Percentiles rank a stretch among this genome's conserved stretches.
Evolutionary conservation across 2,113 vertebrate species (phyloP).

Genomic region (Fregetta grallaria): DNA sequence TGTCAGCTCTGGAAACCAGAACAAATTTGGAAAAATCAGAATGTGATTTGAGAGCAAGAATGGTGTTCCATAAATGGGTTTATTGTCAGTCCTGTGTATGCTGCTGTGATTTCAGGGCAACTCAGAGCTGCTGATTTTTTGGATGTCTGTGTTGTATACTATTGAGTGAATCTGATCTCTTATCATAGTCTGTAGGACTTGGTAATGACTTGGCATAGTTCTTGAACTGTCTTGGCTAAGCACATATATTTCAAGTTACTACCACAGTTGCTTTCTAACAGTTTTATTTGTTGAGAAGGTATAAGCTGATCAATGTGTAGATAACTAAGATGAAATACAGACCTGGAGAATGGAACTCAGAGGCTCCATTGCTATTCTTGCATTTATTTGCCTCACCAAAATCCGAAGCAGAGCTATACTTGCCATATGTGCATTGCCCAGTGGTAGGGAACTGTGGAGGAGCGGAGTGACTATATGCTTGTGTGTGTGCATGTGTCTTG

Average conservation of each 20-base stretch:
- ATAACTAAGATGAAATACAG: background rate
- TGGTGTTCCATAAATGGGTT: background rate
- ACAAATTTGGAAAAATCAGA: constrained; percentile 12
- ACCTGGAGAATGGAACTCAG: background rate
- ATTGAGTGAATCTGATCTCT: background rate
- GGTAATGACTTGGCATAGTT: background rate
- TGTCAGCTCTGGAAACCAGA: constrained; percentile 36
- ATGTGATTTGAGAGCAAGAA: background rate
- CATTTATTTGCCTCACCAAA: background rate
- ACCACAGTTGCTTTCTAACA: background rate
- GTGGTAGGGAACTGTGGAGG: background rate
- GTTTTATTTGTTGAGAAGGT: background rate
- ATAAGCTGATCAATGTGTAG: background rate
- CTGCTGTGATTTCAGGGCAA: background rate
- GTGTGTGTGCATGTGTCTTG: background rate
- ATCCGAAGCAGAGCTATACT: background rate
- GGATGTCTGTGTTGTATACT: background rate
- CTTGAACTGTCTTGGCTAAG: background rate
- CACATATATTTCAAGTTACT: background rate
- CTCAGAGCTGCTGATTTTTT: background rate
- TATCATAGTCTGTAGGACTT: background rate
- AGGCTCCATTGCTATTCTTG: background rate
- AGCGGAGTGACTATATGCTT: background rate
- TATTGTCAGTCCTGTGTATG: background rate
- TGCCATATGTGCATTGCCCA: background rate